Conservation (phyloP, 2,797 vertebrate genomes). For the Danio tinwini region DNA sequence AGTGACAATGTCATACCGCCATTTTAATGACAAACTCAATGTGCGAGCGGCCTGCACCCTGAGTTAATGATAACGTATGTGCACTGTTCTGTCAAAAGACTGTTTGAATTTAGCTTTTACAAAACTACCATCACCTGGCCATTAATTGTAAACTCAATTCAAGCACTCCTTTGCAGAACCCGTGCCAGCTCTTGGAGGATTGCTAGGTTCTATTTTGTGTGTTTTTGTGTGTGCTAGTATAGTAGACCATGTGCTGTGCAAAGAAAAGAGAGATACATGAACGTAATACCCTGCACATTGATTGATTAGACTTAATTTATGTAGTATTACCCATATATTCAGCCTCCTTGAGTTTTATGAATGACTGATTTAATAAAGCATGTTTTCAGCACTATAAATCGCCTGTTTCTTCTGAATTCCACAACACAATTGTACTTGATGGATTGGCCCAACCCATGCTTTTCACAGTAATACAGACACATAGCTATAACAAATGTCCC, state of each 20-base stretch:
- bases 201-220: slow-evolving; percentile 79
- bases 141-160: slow-evolving; percentile 71
- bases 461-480: too few relatives aligned
- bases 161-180: slow-evolving; percentile 84
- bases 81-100: slow-evolving; percentile 85
- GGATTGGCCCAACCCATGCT: too few relatives aligned
- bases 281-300: slow-evolving; percentile 78
- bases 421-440: neutral
- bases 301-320: slow-evolving; percentile 83
- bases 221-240: slow-evolving; percentile 85
- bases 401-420: slow-evolving; percentile 28
- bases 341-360: slow-evolving; percentile 91
- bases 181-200: slow-evolving; percentile 89
- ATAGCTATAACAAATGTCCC: too few relatives aligned
- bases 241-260: slow-evolving; percentile 82
- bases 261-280: slow-evolving; percentile 61
- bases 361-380: slow-evolving; percentile 97
- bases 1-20: slow-evolving; percentile 84
- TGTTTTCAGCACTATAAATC: slow-evolving; percentile 91
- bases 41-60: slow-evolving; percentile 91
- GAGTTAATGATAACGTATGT: slow-evolving; percentile 73
- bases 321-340: slow-evolving; percentile 81
- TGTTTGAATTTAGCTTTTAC: slow-evolving; percentile 73
- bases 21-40: slow-evolving; percentile 82
- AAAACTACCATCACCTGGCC: slow-evolving; percentile 89